Conservation (phyloP, 2,888 invertebrate species). For the Hydriomena furcata region DNA sequence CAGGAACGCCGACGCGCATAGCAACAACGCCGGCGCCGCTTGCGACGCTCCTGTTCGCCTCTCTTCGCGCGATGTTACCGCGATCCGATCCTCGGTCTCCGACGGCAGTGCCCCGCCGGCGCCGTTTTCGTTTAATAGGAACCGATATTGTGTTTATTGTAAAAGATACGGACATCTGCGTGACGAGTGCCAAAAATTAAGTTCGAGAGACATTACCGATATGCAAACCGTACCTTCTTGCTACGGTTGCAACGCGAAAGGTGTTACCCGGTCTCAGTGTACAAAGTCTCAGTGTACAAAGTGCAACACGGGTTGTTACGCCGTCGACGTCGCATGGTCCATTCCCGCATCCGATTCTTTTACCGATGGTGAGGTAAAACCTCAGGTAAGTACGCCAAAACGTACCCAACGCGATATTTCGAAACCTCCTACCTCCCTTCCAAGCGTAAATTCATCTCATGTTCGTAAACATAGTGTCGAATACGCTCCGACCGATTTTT, state of each 20-base stretch:
- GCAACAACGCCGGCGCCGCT: not conserved
- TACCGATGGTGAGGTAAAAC: not conserved
- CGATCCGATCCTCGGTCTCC: no score
- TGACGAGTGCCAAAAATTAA: no score
- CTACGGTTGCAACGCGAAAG: not conserved
- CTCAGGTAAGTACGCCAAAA: not conserved
- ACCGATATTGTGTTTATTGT: not conserved
- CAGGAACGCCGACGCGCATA: not conserved
- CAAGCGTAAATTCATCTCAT: not conserved
- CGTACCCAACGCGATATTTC: not conserved
- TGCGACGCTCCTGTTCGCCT: no score
- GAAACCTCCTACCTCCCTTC: no score
- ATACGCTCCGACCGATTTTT: not conserved
- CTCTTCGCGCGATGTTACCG: no score
- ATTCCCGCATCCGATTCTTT: not conserved
- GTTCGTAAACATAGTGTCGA: not conserved
- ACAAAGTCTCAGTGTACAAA: no score
- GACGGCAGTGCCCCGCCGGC: no score
- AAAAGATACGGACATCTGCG: not conserved
- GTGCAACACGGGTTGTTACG: not conserved
- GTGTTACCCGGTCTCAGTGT: not conserved
- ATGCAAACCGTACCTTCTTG: not conserved
- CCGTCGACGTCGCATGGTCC: not conserved
- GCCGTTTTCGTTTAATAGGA: no score
- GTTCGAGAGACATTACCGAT: no score